A percentile compares a stretch with the other conserved stretches of the same genome.
These are phyloP conservation scores for Ips typographus DNA, from an alignment of 1,140 invertebrate species.

Conservation along the genomic window DNA sequence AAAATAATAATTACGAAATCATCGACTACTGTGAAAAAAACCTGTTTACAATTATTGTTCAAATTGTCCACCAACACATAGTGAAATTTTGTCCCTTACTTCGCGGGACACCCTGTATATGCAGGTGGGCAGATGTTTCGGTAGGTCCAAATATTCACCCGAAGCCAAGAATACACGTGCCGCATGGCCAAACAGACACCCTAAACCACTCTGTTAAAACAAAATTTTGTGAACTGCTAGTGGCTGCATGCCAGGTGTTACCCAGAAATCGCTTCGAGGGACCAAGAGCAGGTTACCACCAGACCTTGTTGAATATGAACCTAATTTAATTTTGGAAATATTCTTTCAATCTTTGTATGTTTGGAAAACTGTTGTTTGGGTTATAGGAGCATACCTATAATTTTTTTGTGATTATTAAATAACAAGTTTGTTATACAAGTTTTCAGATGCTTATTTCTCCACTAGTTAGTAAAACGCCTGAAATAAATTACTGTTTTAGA, in stretches of 20 bases:
- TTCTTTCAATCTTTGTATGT: too few species aligned
- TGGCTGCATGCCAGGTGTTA: conserved; percentile 20
- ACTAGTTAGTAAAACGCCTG: too few species aligned
- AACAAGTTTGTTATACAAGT: too few species aligned
- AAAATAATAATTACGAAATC: neutral
- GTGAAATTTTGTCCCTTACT: too few species aligned
- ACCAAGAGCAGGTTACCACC: too few species aligned
- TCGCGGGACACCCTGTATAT: neutral
- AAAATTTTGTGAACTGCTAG: conserved; percentile 5
- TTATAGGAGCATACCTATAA: neutral
- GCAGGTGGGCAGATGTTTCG: neutral
- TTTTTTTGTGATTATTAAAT: neutral
- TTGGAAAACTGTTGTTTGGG: neutral
- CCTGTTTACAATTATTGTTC: neutral
- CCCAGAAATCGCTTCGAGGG: too few species aligned
- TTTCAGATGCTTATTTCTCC: too few species aligned
- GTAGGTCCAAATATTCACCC: conserved; percentile 1
- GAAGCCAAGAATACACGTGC: conserved; percentile 4
- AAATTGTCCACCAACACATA: neutral
- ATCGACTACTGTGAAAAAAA: neutral
- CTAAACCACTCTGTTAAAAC: conserved; percentile 15
- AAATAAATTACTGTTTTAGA: too few species aligned
- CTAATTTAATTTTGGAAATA: too few species aligned
- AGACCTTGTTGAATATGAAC: too few species aligned
- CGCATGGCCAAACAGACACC: conserved; percentile 18